Conservation (phyloP, 2,888 invertebrate species). For the Heliconius ismenius region DNA sequence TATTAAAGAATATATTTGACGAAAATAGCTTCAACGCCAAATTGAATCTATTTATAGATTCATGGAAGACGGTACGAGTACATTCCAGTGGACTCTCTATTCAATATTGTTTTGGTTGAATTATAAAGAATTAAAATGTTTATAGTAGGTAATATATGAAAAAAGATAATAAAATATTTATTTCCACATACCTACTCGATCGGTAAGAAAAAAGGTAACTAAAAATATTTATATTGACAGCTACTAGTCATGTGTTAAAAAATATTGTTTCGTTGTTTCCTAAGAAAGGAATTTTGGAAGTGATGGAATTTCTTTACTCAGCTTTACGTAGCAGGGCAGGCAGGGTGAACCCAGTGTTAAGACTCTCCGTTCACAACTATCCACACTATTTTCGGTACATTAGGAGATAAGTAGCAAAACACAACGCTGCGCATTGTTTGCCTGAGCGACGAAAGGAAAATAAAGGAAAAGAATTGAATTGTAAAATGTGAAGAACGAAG, state of each 20-base stretch:
- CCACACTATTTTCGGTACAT: no score
- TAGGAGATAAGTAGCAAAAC: no score
- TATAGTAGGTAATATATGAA: not conserved
- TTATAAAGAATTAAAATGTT: not conserved
- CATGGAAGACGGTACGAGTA: not conserved
- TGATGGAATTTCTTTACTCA: not conserved
- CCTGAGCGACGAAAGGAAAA: no score
- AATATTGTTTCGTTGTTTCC: not conserved
- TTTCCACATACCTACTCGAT: no score
- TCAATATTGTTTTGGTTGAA: not conserved
- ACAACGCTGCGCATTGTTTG: no score
- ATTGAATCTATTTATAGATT: not conserved
- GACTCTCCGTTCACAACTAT: no score
- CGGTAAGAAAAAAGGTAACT: no score
- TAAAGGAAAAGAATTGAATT: no score
- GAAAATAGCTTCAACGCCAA: not conserved
- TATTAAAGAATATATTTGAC: not conserved
- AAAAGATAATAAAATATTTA: not conserved
- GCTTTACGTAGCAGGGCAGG: no score
- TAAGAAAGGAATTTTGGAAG: not conserved
- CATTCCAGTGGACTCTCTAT: not conserved
- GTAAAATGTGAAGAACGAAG: no score
- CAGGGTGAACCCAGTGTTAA: no score
- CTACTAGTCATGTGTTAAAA: not conserved
- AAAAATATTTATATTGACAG: not conserved